phyloP scores from a whole-genome alignment of 2,888 invertebrate genomes.

The Sipunculus nudus region DNA sequence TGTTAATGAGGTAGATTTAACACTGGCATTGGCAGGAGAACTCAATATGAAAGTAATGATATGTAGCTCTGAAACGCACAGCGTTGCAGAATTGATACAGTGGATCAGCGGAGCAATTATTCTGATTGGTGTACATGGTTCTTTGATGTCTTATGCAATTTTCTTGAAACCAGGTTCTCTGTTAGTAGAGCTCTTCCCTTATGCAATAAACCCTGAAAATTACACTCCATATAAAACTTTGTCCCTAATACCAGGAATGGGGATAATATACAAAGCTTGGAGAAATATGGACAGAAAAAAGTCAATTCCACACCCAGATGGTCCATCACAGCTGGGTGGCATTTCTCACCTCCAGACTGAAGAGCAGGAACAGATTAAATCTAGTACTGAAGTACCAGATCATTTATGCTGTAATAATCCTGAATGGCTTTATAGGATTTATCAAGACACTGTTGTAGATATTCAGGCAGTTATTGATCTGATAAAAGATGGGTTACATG shows the following conservation, averaged over 20 bases:
- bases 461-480: conserved; percentile 43
- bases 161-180: conserved; percentile 64
- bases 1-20: conserved; percentile 66
- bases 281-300: conserved; percentile 58
- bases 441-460: conserved; percentile 69
- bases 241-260: conserved; percentile 54
- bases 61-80: conserved; percentile 52
- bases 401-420: conserved; percentile 69
- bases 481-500: conserved; percentile 31
- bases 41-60: conserved; percentile 50
- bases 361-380: conserved; percentile 56
- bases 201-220: conserved; percentile 65
- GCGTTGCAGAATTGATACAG: conserved; percentile 53
- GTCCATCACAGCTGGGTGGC: conserved; percentile 64
- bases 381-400: conserved; percentile 58
- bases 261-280: conserved; percentile 66
- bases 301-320: conserved; percentile 63
- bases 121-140: conserved; percentile 68
- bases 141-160: conserved; percentile 65
- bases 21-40: conserved; percentile 46
- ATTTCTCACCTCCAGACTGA: conserved; percentile 60
- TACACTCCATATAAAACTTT: conserved; percentile 69
- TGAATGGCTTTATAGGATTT: conserved; percentile 69
- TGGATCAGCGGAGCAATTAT: conserved; percentile 48
- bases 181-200: conserved; percentile 70